Evolutionary conservation across 30 jellyfish, hydroid and myxozoan genomes (phyloP).

Genomic region (Hydractinia symbiolongicarpus): DNA sequence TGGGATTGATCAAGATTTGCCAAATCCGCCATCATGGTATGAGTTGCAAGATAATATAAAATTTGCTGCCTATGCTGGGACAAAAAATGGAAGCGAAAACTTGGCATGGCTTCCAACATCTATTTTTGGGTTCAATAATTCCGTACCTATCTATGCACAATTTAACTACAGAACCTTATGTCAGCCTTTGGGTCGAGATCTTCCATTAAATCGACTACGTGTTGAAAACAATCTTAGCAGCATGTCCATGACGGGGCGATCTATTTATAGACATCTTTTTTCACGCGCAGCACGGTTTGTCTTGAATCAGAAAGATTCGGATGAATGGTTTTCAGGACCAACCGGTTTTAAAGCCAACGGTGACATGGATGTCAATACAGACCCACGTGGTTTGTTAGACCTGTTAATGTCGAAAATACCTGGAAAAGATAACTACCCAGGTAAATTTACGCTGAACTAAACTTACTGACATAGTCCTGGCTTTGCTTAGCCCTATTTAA

Average conservation of each 20-base stretch:
- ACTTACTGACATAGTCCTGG: slow-evolving; percentile 4
- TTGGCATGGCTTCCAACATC: slow-evolving; percentile 31
- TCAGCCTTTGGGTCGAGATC: slow-evolving; percentile 46
- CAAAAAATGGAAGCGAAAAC: slow-evolving; percentile 33
- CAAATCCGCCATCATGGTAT: slow-evolving; percentile 18
- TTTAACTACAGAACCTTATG: slow-evolving; percentile 75
- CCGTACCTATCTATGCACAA: slow-evolving; percentile 61
- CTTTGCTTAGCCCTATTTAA: no score
- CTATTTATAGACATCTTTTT: slow-evolving; percentile 4
- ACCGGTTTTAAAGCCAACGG: slow-evolving; percentile 11
- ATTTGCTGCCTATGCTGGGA: slow-evolving; percentile 19
- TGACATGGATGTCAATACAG: slow-evolving; percentile 29
- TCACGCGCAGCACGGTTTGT: slow-evolving; percentile 63
- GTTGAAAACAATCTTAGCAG: slow-evolving; percentile 33
- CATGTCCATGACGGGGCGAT: slow-evolving; percentile 25
- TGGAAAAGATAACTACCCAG: slow-evolving; percentile 79
- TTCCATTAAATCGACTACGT: slow-evolving; percentile 49
- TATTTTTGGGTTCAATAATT: slow-evolving; percentile 9
- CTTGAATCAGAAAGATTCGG: slow-evolving; percentile 21
- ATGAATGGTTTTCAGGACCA: background rate
- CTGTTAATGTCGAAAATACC: slow-evolving; percentile 73
- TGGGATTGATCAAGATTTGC: slow-evolving; percentile 15
- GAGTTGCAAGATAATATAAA: slow-evolving; percentile 30
- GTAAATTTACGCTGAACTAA: slow-evolving; percentile 5
- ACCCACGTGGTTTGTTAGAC: slow-evolving; percentile 45